phyloP scores from a whole-genome alignment of 2,113 vertebrate genomes.

The Ochotona princeps region DNA sequence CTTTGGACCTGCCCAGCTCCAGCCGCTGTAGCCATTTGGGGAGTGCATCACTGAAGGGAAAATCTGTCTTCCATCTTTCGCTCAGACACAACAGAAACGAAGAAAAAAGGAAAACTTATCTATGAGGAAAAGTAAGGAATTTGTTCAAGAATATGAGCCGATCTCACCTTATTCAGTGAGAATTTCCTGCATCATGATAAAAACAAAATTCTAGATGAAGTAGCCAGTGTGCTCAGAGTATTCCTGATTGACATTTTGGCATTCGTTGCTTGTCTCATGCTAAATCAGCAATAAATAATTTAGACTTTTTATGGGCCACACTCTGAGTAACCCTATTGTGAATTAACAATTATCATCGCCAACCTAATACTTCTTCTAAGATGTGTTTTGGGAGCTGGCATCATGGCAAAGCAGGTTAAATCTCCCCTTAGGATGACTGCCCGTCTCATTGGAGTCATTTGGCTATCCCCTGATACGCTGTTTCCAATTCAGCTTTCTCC shows the following conservation, averaged over 20 bases:
- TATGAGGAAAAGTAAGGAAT: neutral
- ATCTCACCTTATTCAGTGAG: neutral
- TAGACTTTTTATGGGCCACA: neutral
- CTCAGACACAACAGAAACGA: no score
- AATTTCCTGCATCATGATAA: neutral
- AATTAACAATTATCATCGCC: neutral
- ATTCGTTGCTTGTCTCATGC: neutral
- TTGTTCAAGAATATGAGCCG: neutral
- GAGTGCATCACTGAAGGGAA: no score
- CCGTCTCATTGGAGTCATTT: no score
- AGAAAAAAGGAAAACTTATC: neutral
- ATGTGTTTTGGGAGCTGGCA: neutral
- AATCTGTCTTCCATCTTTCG: no score
- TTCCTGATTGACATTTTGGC: neutral
- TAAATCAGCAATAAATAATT: neutral
- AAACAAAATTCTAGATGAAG: neutral
- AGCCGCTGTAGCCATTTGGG: no score
- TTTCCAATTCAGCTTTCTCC: no score
- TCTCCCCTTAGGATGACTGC: no score
- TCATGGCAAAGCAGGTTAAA: no score
- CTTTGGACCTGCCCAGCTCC: no score
- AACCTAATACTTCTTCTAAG: neutral
- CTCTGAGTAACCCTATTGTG: neutral
- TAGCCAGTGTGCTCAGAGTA: neutral
- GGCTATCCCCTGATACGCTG: no score